These are phyloP conservation scores for Halcyon chelicuti DNA, from an alignment of 2,797 vertebrate genomes.

Conservation along the genomic window DNA sequence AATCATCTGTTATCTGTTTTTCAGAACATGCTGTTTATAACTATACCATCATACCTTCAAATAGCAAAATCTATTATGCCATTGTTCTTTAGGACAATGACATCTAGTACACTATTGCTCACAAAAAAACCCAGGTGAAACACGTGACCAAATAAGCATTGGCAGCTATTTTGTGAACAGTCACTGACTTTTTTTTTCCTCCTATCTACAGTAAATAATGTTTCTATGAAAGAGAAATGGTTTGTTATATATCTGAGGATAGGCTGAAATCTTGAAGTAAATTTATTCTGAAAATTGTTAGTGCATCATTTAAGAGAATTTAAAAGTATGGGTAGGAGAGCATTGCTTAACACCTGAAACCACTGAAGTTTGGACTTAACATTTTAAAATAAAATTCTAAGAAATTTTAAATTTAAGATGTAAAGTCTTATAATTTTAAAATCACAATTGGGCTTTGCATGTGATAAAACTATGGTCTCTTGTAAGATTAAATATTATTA, in stretches of 20 bases:
- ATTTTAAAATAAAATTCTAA: neutral
- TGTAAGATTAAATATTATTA: neutral
- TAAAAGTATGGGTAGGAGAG: neutral
- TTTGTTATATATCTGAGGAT: neutral
- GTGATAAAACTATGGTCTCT: neutral
- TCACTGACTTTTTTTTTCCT: neutral
- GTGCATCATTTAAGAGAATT: neutral
- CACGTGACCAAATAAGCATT: neutral
- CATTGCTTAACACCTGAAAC: neutral
- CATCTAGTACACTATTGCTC: neutral
- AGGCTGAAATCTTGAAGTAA: neutral
- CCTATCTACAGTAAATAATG: neutral
- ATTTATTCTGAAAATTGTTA: neutral
- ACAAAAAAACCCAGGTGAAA: neutral
- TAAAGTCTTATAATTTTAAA: neutral
- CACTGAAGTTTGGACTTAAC: neutral
- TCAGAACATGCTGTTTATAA: neutral
- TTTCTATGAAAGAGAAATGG: neutral
- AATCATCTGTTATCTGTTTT: neutral
- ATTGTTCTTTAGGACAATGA: neutral
- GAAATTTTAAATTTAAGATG: neutral
- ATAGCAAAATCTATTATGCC: neutral
- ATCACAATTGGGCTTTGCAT: neutral
- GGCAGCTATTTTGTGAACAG: neutral
- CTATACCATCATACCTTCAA: neutral